These are phyloP conservation scores for Brachypteracias leptosomus DNA, from an alignment of 2,113 vertebrate species.

Conservation along the genomic window DNA sequence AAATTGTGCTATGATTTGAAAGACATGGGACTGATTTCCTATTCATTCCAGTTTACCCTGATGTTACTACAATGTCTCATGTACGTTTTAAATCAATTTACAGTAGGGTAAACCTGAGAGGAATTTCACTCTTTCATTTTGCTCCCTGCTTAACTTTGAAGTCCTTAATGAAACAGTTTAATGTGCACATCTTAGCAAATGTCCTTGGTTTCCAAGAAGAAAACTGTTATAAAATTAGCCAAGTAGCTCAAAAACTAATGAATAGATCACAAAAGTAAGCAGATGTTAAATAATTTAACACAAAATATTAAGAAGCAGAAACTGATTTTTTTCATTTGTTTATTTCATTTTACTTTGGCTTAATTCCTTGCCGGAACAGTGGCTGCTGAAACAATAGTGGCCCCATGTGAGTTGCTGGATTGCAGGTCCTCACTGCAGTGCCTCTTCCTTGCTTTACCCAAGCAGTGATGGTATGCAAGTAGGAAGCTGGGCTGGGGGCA, in stretches of 20 bases:
- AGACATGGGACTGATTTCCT: neutral
- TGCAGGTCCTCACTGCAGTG: constrained; percentile 33
- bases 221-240: neutral
- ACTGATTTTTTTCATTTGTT: neutral
- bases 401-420: neutral
- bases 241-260: neutral
- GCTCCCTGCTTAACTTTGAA: neutral
- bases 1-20: neutral
- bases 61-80: neutral
- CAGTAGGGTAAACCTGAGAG: neutral
- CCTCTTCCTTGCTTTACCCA: neutral
- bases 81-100: neutral
- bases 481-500: neutral
- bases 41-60: neutral
- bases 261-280: constrained; percentile 21
- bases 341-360: neutral
- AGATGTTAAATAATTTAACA: constrained; percentile 48
- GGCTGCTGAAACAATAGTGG: constrained; percentile 6
- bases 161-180: neutral
- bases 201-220: neutral
- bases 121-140: neutral
- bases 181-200: neutral
- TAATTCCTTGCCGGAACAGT: neutral
- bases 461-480: neutral
- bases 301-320: constrained; percentile 51